Evolutionary conservation across 2,113 vertebrate species (phyloP), one percentile per base, ranked within the genome.

Genomic region (Siphamia tubifer): DNA sequence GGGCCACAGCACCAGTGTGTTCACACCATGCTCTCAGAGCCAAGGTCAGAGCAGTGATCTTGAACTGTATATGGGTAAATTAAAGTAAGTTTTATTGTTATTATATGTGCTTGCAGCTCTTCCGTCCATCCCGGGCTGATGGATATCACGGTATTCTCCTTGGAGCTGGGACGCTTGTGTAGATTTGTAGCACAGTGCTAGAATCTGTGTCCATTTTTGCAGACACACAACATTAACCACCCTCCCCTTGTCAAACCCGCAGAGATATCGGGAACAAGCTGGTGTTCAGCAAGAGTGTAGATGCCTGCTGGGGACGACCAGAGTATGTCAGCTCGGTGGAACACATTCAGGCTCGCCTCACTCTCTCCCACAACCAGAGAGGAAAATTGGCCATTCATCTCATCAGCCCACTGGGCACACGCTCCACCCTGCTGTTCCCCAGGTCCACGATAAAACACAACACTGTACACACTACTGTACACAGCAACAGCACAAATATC

Each of bases 301-400:
- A 95, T 0, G 94, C 95, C 39, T 99, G 98, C 90, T 90, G 89
- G 53, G 96, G 95, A 4, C 94, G 92, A 78, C 86, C 93, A 3
- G 93, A 93, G 82, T 93, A 93, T 47, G 87, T 99, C 89, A 92
- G 90, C 56, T 92, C 92, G 16, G 88, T 99, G 90, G 98, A 99
- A 85, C 97, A 99, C 0, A 94, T 92, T 0, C 98, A 98, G 86
- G 96, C 96, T 7, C 87, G 94, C 55, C 94, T 98, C 82, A 97
- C 95, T 0, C 87, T 99, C 58, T 96, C 96, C 74, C 96, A 98
- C 87, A 98, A 93, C 81, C 94, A 95, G 24, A 92, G 98, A 0
- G 98, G 98, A 2, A 97, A 98, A 88, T 74, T 99, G 89, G 96
- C 95, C 82, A 94, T 99, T 85, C 92, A 96, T 87, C 94, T 99